Base-by-base conservation (phyloP, 2,797 vertebrate species). In the Schizopygopsis malacanthus region DNA sequence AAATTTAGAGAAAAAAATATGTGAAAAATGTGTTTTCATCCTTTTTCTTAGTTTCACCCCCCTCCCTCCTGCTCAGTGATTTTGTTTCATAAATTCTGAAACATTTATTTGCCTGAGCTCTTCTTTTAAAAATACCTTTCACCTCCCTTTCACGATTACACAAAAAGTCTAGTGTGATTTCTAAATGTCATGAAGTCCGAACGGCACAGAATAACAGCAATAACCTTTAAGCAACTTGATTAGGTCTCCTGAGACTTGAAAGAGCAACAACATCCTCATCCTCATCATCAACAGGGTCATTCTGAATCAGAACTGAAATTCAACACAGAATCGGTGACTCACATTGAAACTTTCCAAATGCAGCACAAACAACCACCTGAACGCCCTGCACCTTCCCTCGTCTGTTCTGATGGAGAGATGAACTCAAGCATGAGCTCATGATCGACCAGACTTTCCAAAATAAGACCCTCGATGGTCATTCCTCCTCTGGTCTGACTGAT, bases 361-460 rank as follows among this genome's bases (percentile, higher is more conserved):
- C 15, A 28, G 61, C 61, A 28, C 61, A 65, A 65, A 65, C 61
- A 76, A 52, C 47, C 56, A 39, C 28, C 16, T 6, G 28, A 69
- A 15, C 1, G 6, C 39, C 6, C 45, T 52, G 20, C 33, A 25
- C 45, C 59, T 37, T 63, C 61, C 18, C 56, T 10, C 59, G 1
- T 47, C 43, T 33, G 78, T 33, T 41, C 41, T 67, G 41, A 80
- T 33, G 25, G 10, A 47, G 9, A 18, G 13, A 16, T 61, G 43
- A 37, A 33, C 37, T 37, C 37, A 78, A 56, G 20, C 75, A 56
- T 41, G 79, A 81, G 63, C 63, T 69, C 61, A 61, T 80, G 52
- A 85, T 81, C 20, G 22, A 45, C 2, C n/a, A 20, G 72, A 69
- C 52, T 65, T 71, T 70, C 80, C 67, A 50, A 16, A 77, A 78